phyloP scores from a whole-genome alignment of 2,888 invertebrate species.

The Coleophora flavipennella region DNA sequence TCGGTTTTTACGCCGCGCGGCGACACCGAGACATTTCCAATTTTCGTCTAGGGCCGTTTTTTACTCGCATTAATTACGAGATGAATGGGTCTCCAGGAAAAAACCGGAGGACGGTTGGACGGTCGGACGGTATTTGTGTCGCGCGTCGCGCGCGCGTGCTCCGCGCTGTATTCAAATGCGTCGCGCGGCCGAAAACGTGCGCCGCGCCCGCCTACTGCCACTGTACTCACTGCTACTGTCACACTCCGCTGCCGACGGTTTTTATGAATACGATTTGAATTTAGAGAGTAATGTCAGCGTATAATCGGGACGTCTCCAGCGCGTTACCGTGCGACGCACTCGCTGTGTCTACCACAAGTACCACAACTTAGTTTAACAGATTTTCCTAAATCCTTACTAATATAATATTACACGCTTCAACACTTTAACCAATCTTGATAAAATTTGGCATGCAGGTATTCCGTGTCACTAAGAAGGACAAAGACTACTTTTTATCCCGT shows the following conservation, averaged over 20 bases:
- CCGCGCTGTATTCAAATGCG: slow-evolving; percentile 6
- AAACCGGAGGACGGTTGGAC: slow-evolving; percentile 19
- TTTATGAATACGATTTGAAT: slow-evolving; percentile 19
- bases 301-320: slow-evolving; percentile 7
- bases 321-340: not conserved
- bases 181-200: slow-evolving; percentile 2
- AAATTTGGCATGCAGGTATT: too few relatives aligned
- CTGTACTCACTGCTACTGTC: too few relatives aligned
- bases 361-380: too few relatives aligned
- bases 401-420: too few relatives aligned
- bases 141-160: slow-evolving; percentile 33
- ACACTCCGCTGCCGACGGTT: slow-evolving; percentile 25
- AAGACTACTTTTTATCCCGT: too few relatives aligned
- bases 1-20: slow-evolving; percentile 35
- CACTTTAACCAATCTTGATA: too few relatives aligned
- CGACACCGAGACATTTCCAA: slow-evolving; percentile 60
- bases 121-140: slow-evolving; percentile 29
- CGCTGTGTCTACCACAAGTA: not conserved
- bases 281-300: slow-evolving; percentile 5
- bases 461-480: too few relatives aligned
- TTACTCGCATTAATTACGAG: slow-evolving; percentile 60
- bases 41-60: slow-evolving; percentile 55
- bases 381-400: too few relatives aligned
- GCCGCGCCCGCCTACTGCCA: slow-evolving; percentile 10
- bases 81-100: slow-evolving; percentile 46